Base-by-base conservation (phyloP, 2,797 vertebrate species). In the Gymnothorax javanicus region DNA sequence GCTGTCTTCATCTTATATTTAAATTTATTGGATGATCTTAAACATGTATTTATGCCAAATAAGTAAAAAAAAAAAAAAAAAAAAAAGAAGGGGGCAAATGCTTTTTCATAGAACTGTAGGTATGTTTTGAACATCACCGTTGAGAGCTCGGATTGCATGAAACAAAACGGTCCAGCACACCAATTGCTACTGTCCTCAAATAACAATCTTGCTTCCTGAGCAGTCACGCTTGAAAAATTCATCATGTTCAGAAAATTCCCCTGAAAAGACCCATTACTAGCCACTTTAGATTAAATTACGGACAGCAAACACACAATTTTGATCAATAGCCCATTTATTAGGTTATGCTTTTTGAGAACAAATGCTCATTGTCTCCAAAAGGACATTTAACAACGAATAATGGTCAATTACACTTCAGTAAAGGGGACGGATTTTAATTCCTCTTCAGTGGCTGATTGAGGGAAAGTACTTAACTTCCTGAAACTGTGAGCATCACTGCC, bases 401-500 rank as follows among this genome's bases (percentile, higher is more conserved):
- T 58, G 25, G 56, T 17, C 58, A 60, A 60, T 83, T 59, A 83
- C 59, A 33, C 81, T 15, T 27, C 27, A 33, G 27, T 59, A 8
- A 59, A 59, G 82, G 82, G 56, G 25, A 0, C 43, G 82, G 43
- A 52, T 79, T 79, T 77, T 54, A 79, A 79, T 79, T 79, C 23
- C 50, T 9, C 75, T 17, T 20, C 75, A 54, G 15, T 79, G 43
- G 15, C 50, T 79, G 50, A 50, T 7, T n/a, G 13, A 79, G 15
- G 75, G 75, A 54, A 7, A 15, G 50, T 2, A 79, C 20, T 79
- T 54, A n/a, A 20, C 23, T 9, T 2, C 43, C 23, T 54, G 17
- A 79, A 54, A 79, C 54, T 3, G 54, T 79, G 50, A 52, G 50
- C 8, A 54, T 54, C 50, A 20, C 50, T 52, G 75, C 75, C 12